Evolutionary conservation across 2,797 vertebrate species (phyloP).

Genomic region (Zalophus californianus): DNA sequence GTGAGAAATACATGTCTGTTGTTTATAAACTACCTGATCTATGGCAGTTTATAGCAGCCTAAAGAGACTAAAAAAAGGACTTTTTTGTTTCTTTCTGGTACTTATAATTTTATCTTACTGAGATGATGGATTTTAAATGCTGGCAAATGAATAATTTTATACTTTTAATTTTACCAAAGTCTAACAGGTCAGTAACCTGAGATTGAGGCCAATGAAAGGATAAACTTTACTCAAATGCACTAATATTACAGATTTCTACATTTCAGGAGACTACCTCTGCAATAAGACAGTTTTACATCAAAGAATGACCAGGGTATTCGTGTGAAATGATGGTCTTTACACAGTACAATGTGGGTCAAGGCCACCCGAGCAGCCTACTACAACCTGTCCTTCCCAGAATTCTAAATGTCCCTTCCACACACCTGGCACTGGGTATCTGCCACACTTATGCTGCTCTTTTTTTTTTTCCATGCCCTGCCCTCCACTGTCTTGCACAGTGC

Average conservation of each 20-base stretch:
- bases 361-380: background rate
- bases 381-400: background rate
- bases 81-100: background rate
- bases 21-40: background rate
- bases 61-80: background rate
- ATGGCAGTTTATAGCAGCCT: background rate
- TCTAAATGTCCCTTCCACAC: background rate
- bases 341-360: background rate
- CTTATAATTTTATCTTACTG: background rate
- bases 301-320: background rate
- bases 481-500: background rate
- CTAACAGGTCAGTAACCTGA: background rate
- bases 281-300: too few species aligned
- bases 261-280: background rate
- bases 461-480: background rate
- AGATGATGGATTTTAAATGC: background rate
- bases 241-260: background rate
- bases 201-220: background rate
- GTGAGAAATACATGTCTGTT: background rate
- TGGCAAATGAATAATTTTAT: background rate
- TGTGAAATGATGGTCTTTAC: background rate
- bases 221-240: background rate
- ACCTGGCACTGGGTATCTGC: fast-evolving
- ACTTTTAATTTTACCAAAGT: background rate
- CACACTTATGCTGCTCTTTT: too few species aligned